Evolutionary conservation across 2,888 invertebrate species (phyloP).

Genomic region (Leistus spinibarbis): DNA sequence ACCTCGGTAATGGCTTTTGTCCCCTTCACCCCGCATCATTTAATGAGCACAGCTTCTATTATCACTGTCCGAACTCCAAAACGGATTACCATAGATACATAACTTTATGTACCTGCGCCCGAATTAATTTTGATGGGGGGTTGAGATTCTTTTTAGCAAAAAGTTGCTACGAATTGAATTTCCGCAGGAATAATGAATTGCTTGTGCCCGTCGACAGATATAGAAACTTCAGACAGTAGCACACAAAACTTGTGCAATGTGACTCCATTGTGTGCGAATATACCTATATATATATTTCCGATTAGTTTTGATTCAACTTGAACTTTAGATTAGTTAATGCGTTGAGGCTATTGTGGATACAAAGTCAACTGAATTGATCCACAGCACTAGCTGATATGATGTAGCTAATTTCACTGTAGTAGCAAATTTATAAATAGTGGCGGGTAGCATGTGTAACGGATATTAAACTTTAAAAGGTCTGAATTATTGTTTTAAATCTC

Average conservation of each 20-base stretch:
- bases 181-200: neutral
- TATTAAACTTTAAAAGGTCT: too few relatives aligned
- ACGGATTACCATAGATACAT: neutral
- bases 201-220: neutral
- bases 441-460: too few relatives aligned
- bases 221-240: neutral
- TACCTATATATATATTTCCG: too few relatives aligned
- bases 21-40: neutral
- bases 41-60: too few relatives aligned
- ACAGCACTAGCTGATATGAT: too few relatives aligned
- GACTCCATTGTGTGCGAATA: neutral
- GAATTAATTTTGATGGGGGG: neutral
- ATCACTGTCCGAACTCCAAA: neutral
- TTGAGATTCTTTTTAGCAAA: neutral
- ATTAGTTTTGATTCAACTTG: neutral
- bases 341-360: neutral
- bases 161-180: neutral
- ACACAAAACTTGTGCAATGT: neutral
- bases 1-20: neutral
- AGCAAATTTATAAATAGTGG: too few relatives aligned
- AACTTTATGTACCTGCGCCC: neutral
- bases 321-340: neutral
- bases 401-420: too few relatives aligned
- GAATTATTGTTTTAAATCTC: too few relatives aligned
- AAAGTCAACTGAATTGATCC: neutral